Evolutionary conservation across 2,113 vertebrate species (phyloP), one percentile per base, ranked within the genome.

Genomic region (Lepus americanus): DNA sequence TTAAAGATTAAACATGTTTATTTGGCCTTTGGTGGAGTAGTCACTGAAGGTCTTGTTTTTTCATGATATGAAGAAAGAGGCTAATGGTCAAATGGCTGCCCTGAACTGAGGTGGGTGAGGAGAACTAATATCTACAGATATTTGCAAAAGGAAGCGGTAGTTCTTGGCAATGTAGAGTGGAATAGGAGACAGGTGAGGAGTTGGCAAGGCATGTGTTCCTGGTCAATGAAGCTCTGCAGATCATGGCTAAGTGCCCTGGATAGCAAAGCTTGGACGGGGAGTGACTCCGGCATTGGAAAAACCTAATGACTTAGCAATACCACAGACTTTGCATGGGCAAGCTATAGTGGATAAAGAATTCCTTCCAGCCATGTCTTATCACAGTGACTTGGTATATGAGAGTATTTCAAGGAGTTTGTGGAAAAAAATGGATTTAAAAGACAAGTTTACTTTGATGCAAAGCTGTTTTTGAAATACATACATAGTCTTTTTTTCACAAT

Each of bases 1-100:
- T 94, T 72, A 94, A 92, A 95, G 87, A 89, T 55, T 17, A 80
- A 87, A 29, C 66, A 84, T 94, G 74, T 83, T 90, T 82, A 49
- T 81, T 84, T 84, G 33, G 49, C 11, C 44, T 87, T 51, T 55
- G n/a, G 39, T 69, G 70, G 81, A 90, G 8, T 66, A 69, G 16
- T 87, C 55, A 78, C 36, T 25, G 20, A 86, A 88, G 11, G 11
- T 55, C 61, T 49, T 5, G 23, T 12, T 94, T 74, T 93, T 55
- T 31, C 49, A 39, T 51, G 49, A 69, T 74, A 44, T 14, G 17
- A 73, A 66, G 88, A 2, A 76, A 25, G 13, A 55, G 17, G 2
- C 0, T 36, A 12, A 39, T 70, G 29, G 22, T 31, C 16, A 20
- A 49, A 55, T 19, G 25, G 29, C 55, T 29, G 0, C 4, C 33